A percentile compares a stretch with the other conserved stretches of the same genome.
These are phyloP conservation scores for Anguilla megastoma DNA, from an alignment of 2,797 vertebrate genomes.

Conservation along the genomic window DNA sequence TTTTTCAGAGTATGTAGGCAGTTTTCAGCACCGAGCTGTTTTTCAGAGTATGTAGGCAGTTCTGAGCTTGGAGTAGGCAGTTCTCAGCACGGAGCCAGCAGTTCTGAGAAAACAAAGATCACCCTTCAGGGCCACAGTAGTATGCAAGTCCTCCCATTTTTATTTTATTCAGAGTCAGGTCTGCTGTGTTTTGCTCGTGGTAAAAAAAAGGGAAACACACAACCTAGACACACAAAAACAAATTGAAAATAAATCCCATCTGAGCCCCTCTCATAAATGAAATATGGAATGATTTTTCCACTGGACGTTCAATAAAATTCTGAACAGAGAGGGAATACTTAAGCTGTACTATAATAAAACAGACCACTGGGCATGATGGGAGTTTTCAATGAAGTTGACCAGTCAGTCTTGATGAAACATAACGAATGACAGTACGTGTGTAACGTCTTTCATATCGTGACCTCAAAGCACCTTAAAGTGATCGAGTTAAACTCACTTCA, in stretches of 20 bases:
- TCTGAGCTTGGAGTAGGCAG: too few relatives aligned
- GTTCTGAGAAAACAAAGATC: too few relatives aligned
- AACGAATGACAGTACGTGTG: background rate
- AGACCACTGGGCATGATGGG: background rate
- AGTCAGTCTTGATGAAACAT: background rate
- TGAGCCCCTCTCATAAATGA: background rate
- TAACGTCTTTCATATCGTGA: background rate
- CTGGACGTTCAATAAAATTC: background rate
- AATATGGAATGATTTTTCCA: background rate
- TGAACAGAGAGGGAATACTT: background rate
- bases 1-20: too few relatives aligned
- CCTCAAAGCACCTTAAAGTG: background rate
- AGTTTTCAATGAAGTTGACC: background rate
- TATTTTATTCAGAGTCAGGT: background rate
- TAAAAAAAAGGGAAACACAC: too few relatives aligned
- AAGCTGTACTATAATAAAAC: background rate
- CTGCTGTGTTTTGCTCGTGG: background rate
- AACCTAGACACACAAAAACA: slow-evolving; percentile 10
- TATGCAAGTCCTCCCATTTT: slow-evolving; percentile 12
- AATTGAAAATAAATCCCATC: slow-evolving; percentile 17
- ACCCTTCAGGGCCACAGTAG: background rate
- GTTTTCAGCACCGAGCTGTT: too few relatives aligned
- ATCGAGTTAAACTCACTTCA: background rate
- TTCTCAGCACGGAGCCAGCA: too few relatives aligned
- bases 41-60: too few relatives aligned